Evolutionary conservation across 1,140 invertebrate genomes (phyloP), one percentile per base, ranked within the genome.

Genomic region (Stegodyphus dumicola): DNA sequence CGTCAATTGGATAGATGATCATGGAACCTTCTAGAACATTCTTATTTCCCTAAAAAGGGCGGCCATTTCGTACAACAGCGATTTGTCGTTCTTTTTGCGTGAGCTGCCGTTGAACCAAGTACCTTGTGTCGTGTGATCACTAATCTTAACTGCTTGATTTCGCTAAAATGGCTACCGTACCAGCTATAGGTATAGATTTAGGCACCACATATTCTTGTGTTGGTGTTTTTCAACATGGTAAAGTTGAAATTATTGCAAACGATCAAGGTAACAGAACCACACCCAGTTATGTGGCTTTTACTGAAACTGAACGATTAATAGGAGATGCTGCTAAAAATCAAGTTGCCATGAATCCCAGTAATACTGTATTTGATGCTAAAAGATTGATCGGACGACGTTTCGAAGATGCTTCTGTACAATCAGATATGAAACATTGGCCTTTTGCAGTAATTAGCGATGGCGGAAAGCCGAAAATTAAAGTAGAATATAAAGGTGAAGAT

Each of bases 291-390:
- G 92, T 93, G 52, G 93, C 92, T 6, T 93, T 93, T 89, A 92
- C 92, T 3, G 96, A 97, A 71, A 94, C 94, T 0, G 96, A 98
- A 90, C 91, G 96, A 52, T 91, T 98, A 11, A 95, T 97, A 84
- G 96, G 96, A 51, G 96, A 98, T 90, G 93, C 94, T 13, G 93
- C 93, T 49, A 93, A 93, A 87, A 92, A 93, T 87, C 93, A 95
- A 89, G 94, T 94, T 11, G 94, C 95, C 9, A 95, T 95, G 94
- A 97, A 97, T 90, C 95, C 96, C 15, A 92, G 92, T 87, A 97
- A 97, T 89, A 96, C 95, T 5, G 93, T 95, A 15, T 95, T 95
- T 88, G 92, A 96, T 91, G 95, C 95, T 51, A 96, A 96, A 90
- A 92, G 95, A 60, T 90, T 92, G 51, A 95, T 96, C 85, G 95